Evolutionary conservation across 2,888 invertebrate species (phyloP).

Genomic region (Nymphalis c-album): DNA sequence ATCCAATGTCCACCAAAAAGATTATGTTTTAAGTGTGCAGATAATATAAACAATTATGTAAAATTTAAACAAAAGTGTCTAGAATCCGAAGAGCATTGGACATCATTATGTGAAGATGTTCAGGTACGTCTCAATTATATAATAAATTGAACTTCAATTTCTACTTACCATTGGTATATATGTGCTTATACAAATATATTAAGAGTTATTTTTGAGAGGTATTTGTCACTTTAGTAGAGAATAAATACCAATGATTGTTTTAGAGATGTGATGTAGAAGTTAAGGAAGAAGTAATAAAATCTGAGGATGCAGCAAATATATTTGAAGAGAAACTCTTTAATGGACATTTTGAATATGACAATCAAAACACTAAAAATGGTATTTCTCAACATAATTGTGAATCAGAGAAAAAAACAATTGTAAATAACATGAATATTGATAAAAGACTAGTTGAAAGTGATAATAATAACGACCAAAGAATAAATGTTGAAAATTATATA

Average conservation of each 20-base stretch:
- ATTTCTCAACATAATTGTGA: not conserved
- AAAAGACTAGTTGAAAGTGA: not conserved
- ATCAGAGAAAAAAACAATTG: not conserved
- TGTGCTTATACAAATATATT: no score
- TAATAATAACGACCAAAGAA: not conserved
- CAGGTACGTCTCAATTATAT: slow-evolving; percentile 8
- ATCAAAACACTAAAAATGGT: not conserved
- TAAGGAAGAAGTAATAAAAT: slow-evolving; percentile 4
- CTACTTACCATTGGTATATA: no score
- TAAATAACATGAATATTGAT: not conserved
- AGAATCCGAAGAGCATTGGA: slow-evolving; percentile 22
- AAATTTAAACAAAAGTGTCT: slow-evolving; percentile 23
- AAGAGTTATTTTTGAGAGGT: not conserved
- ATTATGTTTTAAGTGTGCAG: slow-evolving; percentile 21
- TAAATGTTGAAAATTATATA: not conserved
- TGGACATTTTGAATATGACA: not conserved
- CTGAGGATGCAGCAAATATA: not conserved
- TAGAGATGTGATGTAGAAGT: slow-evolving; percentile 4
- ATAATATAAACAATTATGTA: slow-evolving; percentile 21
- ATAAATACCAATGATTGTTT: not conserved
- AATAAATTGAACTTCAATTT: no score
- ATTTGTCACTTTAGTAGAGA: not conserved
- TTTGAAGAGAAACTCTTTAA: not conserved
- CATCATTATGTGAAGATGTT: slow-evolving; percentile 1
- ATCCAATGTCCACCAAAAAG: slow-evolving; percentile 11